These are phyloP conservation scores for Brachionus rubens DNA, from an alignment of 1,140 invertebrate genomes.

Conservation along the genomic window DNA sequence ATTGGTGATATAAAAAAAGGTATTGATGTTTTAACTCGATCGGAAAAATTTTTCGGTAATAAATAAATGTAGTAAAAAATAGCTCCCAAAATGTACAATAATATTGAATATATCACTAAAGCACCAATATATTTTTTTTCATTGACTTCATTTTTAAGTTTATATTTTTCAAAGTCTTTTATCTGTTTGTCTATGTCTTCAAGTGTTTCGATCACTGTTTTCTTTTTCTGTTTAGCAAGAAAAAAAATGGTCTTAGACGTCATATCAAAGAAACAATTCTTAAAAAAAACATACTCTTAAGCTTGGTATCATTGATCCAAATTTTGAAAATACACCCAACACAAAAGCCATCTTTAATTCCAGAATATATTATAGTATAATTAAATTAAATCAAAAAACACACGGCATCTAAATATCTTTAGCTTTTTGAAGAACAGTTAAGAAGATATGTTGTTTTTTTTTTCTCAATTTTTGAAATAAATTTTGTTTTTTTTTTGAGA, in stretches of 20 bases:
- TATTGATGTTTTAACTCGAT: conserved; percentile 70
- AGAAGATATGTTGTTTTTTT: not conserved
- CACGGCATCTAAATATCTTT: not conserved
- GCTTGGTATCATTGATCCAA: not conserved
- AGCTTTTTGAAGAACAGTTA: not conserved
- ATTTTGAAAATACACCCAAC: not conserved
- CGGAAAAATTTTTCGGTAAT: conserved; percentile 68
- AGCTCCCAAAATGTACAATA: conserved; percentile 73
- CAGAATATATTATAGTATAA: too few species aligned
- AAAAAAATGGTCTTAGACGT: conserved; percentile 55
- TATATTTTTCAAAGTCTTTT: conserved; percentile 73
- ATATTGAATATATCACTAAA: conserved; percentile 74
- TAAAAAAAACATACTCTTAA: conserved; percentile 5
- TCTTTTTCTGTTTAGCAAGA: conserved; percentile 79
- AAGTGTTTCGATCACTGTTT: conserved; percentile 69
- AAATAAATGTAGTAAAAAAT: conserved; percentile 75
- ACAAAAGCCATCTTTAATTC: not conserved
- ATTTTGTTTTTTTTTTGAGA: not conserved
- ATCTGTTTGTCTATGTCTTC: conserved; percentile 74
- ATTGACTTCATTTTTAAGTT: conserved; percentile 71
- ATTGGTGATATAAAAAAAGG: conserved; percentile 73
- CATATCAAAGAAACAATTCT: not conserved
- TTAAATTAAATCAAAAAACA: not conserved
- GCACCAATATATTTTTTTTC: conserved; percentile 75
- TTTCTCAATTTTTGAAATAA: not conserved